A percentile compares a stretch with the other conserved stretches of the same genome.
Conservation (phyloP, 2,797 vertebrate species). For the Otolemur crassicaudatus region DNA sequence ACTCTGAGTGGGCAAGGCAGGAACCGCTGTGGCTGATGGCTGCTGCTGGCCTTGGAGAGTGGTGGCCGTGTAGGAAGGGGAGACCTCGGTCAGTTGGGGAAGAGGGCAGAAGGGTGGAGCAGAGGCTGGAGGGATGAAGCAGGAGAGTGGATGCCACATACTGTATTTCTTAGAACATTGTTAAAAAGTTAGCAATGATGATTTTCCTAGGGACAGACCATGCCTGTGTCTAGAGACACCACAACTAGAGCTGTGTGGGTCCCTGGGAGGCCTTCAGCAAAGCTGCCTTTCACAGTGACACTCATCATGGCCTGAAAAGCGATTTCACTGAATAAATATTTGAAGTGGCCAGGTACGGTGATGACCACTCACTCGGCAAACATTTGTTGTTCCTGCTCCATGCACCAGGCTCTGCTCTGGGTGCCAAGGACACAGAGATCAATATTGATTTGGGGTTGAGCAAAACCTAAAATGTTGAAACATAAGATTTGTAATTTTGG, state of each 20-base stretch:
- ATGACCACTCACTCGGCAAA: background rate
- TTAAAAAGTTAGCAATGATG: background rate
- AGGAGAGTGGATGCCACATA: background rate
- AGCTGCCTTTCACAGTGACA: background rate
- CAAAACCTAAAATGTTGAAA: background rate
- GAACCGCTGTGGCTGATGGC: too few relatives aligned
- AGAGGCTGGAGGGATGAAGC: background rate
- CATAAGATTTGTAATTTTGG: background rate
- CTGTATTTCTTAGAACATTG: background rate
- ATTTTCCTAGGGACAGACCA: background rate
- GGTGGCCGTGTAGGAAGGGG: rapidly evolving
- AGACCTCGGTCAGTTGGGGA: background rate
- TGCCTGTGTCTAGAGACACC: background rate
- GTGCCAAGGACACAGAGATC: background rate
- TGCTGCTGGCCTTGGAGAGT: rapidly evolving
- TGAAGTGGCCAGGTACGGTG: too few relatives aligned
- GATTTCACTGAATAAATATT: background rate
- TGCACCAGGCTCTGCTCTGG: too few relatives aligned
- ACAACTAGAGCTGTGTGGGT: rapidly evolving
- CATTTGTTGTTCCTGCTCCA: background rate
- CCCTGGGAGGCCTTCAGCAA: background rate
- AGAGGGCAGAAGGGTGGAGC: background rate
- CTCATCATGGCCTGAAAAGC: background rate
- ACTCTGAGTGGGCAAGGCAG: too few relatives aligned
- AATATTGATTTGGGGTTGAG: background rate